These are phyloP conservation scores for Gopherus evgoodei DNA, from an alignment of 2,113 vertebrate genomes.

Conservation along the genomic window DNA sequence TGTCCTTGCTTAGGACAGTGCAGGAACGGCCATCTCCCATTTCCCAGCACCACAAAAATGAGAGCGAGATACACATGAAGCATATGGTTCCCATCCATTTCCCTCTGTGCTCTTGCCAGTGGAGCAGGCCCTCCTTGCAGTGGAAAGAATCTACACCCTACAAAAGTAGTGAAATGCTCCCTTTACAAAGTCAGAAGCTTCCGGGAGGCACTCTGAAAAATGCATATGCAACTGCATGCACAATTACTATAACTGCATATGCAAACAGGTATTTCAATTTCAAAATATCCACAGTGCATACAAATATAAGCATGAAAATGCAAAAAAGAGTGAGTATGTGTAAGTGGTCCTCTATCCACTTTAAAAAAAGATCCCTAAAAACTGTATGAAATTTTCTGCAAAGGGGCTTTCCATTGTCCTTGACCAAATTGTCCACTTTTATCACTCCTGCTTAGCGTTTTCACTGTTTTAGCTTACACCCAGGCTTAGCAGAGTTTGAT, in stretches of 20 bases:
- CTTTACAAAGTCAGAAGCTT: fast-evolving
- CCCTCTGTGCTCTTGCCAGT: background rate
- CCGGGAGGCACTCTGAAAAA: fast-evolving
- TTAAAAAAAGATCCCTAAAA: background rate
- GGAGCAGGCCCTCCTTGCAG: background rate
- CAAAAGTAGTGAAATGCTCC: background rate
- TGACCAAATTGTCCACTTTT: background rate
- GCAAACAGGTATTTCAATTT: background rate
- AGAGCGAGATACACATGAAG: background rate
- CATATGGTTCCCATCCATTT: background rate
- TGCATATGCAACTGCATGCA: background rate
- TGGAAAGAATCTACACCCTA: background rate
- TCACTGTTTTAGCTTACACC: background rate
- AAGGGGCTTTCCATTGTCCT: background rate
- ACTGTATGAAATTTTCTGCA: background rate
- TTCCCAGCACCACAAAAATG: background rate
- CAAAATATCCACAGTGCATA: background rate
- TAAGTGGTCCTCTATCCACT: background rate
- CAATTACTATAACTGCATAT: background rate
- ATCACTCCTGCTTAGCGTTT: background rate
- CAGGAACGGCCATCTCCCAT: background rate
- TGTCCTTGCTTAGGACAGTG: background rate
- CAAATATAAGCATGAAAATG: background rate
- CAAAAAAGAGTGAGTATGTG: fast-evolving
- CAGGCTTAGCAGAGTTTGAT: background rate